Evolutionary conservation across 2,113 vertebrate species (phyloP).

Genomic region (Tamias sibiricus): DNA sequence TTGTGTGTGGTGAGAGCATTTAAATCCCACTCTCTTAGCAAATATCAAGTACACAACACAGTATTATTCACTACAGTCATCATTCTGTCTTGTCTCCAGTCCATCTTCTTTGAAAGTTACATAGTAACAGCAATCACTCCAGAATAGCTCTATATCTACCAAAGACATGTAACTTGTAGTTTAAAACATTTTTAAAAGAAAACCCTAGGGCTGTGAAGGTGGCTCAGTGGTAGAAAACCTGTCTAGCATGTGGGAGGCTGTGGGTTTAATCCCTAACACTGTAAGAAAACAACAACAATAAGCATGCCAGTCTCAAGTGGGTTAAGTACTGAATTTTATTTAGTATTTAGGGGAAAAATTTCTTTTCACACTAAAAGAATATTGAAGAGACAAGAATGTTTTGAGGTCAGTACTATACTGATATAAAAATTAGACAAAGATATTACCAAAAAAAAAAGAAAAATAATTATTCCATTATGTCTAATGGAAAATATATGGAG

Average conservation of each 20-base stretch:
- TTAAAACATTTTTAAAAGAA: not conserved
- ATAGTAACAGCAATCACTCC: not conserved
- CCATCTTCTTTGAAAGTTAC: not conserved
- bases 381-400: not conserved
- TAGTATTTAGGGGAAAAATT: not conserved
- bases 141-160: not conserved
- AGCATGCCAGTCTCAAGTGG: not conserved
- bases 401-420: not conserved
- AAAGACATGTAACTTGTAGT: not conserved
- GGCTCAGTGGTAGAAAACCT: too few species aligned
- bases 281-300: too few species aligned
- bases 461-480: not conserved
- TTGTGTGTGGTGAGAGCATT: not conserved
- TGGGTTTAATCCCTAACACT: too few species aligned
- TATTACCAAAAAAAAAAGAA: not conserved
- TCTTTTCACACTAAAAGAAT: not conserved
- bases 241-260: too few species aligned
- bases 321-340: not conserved
- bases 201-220: not conserved
- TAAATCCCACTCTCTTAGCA: not conserved
- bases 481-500: not conserved
- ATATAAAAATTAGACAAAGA: not conserved
- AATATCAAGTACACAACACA: not conserved
- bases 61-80: not conserved
- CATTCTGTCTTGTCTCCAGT: not conserved